Conservation (phyloP, 2,797 vertebrate species). For the Limosa lapponica region DNA sequence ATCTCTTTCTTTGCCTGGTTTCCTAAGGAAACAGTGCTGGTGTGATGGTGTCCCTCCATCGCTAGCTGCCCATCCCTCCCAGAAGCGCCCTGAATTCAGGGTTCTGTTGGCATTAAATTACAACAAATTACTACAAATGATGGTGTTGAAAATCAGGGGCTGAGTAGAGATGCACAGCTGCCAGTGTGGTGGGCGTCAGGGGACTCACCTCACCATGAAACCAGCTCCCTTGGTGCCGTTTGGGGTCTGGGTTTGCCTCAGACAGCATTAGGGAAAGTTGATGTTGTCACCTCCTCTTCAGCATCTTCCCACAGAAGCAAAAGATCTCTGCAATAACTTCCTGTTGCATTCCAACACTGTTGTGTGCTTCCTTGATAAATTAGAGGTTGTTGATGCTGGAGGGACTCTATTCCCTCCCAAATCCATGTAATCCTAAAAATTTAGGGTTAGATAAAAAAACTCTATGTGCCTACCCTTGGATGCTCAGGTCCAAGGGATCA, state of each 20-base stretch:
- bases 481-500: background rate
- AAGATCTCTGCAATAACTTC: background rate
- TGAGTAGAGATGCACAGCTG: background rate
- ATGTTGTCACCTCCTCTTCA: background rate
- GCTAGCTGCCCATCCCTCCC: rapidly evolving
- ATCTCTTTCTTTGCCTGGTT: background rate
- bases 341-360: background rate
- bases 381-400: background rate
- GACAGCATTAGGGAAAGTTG: background rate
- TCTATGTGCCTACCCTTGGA: background rate
- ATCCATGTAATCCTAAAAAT: background rate
- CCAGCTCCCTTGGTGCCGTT: background rate
- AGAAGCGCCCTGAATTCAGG: background rate
- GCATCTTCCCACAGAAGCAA: background rate
- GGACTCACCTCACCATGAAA: background rate
- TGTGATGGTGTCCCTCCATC: background rate
- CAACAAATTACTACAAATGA: background rate
- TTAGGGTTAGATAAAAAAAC: background rate
- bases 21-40: background rate
- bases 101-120: background rate
- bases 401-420: background rate
- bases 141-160: background rate
- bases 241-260: background rate
- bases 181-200: background rate
- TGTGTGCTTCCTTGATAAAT: background rate